Percentiles rank a stretch among this genome's conserved stretches.
These are phyloP conservation scores for Drosophila ananassae DNA, from an alignment of 1,140 invertebrate genomes.

Conservation along the genomic window DNA sequence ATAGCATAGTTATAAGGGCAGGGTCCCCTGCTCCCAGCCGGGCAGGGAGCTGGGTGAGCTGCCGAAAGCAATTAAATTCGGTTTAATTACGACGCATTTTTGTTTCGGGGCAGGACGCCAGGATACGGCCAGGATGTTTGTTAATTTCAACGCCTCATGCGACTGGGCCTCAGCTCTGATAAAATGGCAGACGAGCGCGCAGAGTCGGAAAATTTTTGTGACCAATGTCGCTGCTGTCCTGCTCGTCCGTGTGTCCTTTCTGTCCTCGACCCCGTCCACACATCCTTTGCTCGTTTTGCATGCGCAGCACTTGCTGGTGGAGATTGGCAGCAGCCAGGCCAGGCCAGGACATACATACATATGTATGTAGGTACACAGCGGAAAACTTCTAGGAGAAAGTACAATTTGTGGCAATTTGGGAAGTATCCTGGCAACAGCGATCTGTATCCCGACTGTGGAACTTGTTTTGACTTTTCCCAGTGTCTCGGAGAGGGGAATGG, in stretches of 20 bases:
- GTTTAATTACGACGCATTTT: slow-evolving; percentile 81
- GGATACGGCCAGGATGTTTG: slow-evolving; percentile 61
- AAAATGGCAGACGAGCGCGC: slow-evolving; percentile 71
- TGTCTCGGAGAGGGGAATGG: slow-evolving; percentile 2
- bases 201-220: slow-evolving; percentile 76
- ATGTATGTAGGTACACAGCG: too few relatives aligned
- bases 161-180: slow-evolving; percentile 56
- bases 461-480: slow-evolving; percentile 6
- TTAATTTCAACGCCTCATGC: slow-evolving; percentile 80
- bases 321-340: slow-evolving; percentile 32
- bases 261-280: slow-evolving; percentile 22
- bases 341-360: slow-evolving; percentile 1
- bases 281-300: slow-evolving; percentile 66
- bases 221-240: slow-evolving; percentile 51
- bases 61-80: slow-evolving; percentile 80
- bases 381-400: too few relatives aligned
- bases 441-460: not conserved
- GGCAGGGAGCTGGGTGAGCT: not conserved
- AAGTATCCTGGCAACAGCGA: too few relatives aligned
- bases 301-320: slow-evolving; percentile 61
- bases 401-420: too few relatives aligned
- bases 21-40: not conserved
- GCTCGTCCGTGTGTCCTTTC: slow-evolving; percentile 10
- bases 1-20: slow-evolving; percentile 75
- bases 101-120: slow-evolving; percentile 37